These are phyloP conservation scores for Xanthorhoe spadicearia DNA, from an alignment of 2,888 invertebrate genomes.

Conservation along the genomic window DNA sequence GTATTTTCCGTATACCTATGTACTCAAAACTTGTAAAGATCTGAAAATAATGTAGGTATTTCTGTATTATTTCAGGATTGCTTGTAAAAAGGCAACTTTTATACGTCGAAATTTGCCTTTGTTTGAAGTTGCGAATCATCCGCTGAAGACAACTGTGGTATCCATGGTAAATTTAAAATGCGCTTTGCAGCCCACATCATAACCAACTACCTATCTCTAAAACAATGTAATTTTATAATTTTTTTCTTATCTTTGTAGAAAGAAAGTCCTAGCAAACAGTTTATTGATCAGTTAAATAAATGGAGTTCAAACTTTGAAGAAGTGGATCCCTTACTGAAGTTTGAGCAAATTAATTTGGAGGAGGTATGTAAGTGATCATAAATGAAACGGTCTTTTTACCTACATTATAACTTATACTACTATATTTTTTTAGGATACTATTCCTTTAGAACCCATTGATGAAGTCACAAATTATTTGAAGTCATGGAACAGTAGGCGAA, in stretches of 20 bases:
- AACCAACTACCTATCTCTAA: not conserved
- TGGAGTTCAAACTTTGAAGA: constrained; percentile 78
- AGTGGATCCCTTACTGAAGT: constrained; percentile 73
- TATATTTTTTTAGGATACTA: constrained; percentile 51
- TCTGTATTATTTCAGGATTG: constrained; percentile 56
- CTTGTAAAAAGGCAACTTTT: constrained; percentile 34
- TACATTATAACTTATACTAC: not conserved
- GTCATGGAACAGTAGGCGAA: constrained; percentile 91
- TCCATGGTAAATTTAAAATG: constrained; percentile 56
- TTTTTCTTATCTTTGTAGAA: constrained; percentile 57
- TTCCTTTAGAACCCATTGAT: constrained; percentile 47
- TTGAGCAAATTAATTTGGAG: constrained; percentile 71
- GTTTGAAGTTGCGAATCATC: constrained; percentile 73
- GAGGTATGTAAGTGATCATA: constrained; percentile 55
- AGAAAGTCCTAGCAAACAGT: constrained; percentile 60
- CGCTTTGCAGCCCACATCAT: not conserved
- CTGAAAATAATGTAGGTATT: not conserved
- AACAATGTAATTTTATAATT: constrained; percentile 4
- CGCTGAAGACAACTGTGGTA: constrained; percentile 63
- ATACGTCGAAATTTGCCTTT: constrained; percentile 26
- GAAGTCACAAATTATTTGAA: constrained; percentile 82
- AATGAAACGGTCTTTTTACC: not conserved
- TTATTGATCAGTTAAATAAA: constrained; percentile 72
- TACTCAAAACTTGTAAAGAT: too few species aligned
- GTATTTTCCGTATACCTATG: constrained; percentile 11